Evolutionary conservation across 1,140 invertebrate species (phyloP).

Genomic region (Asbolus verrucosus): DNA sequence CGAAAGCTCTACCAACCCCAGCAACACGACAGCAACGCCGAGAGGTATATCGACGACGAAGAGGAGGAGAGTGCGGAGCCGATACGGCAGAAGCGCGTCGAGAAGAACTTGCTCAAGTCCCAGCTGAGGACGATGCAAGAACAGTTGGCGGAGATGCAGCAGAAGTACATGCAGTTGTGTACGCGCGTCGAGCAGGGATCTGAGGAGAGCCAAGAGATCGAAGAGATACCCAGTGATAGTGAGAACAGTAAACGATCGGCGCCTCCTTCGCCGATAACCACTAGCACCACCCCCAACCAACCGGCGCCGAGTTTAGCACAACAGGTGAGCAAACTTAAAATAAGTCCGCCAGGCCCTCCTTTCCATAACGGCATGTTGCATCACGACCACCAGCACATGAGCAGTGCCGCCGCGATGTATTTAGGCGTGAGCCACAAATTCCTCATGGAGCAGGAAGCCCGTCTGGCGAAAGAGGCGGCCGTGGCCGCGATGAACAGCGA

Average conservation of each 20-base stretch:
- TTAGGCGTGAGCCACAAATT: slow-evolving; percentile 78
- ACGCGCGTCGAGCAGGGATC: slow-evolving; percentile 83
- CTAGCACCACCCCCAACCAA: slow-evolving; percentile 69
- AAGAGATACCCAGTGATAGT: slow-evolving; percentile 78
- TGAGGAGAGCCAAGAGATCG: slow-evolving; percentile 77
- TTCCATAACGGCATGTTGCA: slow-evolving; percentile 68
- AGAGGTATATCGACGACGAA: slow-evolving; percentile 80
- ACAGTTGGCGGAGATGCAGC: slow-evolving; percentile 90
- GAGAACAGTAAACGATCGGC: slow-evolving; percentile 71
- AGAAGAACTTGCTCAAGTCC: slow-evolving; percentile 85
- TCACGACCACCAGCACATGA: slow-evolving; percentile 70
- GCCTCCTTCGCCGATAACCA: slow-evolving; percentile 71
- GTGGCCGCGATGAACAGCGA: slow-evolving; percentile 66
- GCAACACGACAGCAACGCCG: slow-evolving; percentile 85
- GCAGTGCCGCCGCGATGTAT: slow-evolving; percentile 81
- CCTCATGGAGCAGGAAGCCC: slow-evolving; percentile 80
- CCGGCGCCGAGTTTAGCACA: slow-evolving; percentile 74
- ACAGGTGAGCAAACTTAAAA: slow-evolving; percentile 79
- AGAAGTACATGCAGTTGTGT: slow-evolving; percentile 88
- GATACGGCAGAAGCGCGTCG: slow-evolving; percentile 83
- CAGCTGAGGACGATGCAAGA: slow-evolving; percentile 90
- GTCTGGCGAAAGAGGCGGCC: slow-evolving; percentile 76
- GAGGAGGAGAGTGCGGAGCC: slow-evolving; percentile 82
- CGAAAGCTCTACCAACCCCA: slow-evolving; percentile 97
- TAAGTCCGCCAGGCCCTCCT: slow-evolving; percentile 68